Evolutionary conservation across 1,140 invertebrate species (phyloP).

Genomic region (Zaprionus vittiger): DNA sequence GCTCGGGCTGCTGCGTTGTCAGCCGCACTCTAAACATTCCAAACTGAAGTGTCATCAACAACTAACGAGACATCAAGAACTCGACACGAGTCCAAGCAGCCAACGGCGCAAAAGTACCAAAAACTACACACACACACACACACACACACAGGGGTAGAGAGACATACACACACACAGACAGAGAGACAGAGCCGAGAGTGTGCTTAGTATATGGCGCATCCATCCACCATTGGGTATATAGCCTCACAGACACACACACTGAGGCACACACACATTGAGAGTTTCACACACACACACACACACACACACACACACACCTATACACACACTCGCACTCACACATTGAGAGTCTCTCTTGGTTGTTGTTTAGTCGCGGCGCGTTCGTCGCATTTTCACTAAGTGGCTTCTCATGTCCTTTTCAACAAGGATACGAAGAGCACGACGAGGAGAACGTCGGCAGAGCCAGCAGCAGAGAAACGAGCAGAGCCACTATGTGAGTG

Average conservation of each 20-base stretch:
- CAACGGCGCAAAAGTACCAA: conserved; percentile 79
- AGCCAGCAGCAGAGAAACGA: conserved; percentile 14
- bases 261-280: conserved; percentile 6
- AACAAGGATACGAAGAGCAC: conserved; percentile 77
- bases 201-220: conserved; percentile 54
- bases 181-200: conserved; percentile 15
- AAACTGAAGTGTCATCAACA: conserved; percentile 84
- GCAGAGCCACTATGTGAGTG: conserved; percentile 35
- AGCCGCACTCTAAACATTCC: conserved; percentile 82
- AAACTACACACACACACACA: conserved; percentile 47
- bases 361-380: conserved; percentile 63
- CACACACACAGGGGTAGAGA: conserved; percentile 16
- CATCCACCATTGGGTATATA: conserved; percentile 74
- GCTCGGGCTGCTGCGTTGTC: conserved; percentile 33
- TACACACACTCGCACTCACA: conserved; percentile 13
- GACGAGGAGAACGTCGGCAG: neutral
- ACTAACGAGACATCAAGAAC: conserved; percentile 84
- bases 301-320: conserved; percentile 14
- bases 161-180: conserved; percentile 30
- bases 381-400: conserved; percentile 65
- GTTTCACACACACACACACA: conserved; percentile 13
- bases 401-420: conserved; percentile 84
- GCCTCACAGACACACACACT: conserved; percentile 27
- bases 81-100: conserved; percentile 82
- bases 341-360: conserved; percentile 69